Percentiles rank a stretch among this genome's conserved stretches.
Conservation (phyloP, 2,888 invertebrate genomes). For the Spodoptera littoralis region DNA sequence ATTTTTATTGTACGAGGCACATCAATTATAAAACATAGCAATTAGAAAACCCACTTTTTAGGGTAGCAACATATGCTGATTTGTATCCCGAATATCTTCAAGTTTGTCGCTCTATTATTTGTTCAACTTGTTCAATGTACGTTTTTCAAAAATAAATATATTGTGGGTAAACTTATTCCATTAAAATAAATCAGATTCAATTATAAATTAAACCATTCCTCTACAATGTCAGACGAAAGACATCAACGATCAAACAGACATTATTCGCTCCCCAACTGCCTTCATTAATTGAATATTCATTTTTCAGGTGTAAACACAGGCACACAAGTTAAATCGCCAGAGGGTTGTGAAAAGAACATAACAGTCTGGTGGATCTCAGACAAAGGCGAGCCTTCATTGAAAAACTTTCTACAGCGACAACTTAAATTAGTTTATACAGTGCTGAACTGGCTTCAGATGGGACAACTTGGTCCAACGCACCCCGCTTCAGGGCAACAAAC, state of each 20-base stretch:
- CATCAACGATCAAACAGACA: not conserved
- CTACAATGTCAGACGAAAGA: too few species aligned
- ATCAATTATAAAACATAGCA: too few species aligned
- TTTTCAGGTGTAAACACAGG: constrained; percentile 15
- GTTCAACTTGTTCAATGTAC: too few species aligned
- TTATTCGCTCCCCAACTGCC: not conserved
- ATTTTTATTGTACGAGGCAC: too few species aligned
- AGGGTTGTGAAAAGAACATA: constrained; percentile 20
- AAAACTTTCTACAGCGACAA: constrained; percentile 71
- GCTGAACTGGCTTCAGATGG: constrained; percentile 30
- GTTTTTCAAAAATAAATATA: too few species aligned
- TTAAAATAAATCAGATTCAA: too few species aligned
- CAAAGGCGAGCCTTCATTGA: constrained; percentile 63
- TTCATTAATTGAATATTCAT: not conserved
- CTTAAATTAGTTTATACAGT: constrained; percentile 75
- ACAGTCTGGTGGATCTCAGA: constrained; percentile 24
- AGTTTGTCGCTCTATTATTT: too few species aligned
- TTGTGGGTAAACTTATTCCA: too few species aligned
- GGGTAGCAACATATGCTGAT: too few species aligned
- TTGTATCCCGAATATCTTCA: too few species aligned
- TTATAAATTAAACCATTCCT: too few species aligned
- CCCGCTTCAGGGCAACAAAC: constrained; percentile 30
- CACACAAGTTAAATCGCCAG: not conserved
- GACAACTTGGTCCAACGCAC: constrained; percentile 23
- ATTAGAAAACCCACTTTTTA: too few species aligned